Conservation (phyloP, 2,888 invertebrate species). For the Tortrix viridana region DNA sequence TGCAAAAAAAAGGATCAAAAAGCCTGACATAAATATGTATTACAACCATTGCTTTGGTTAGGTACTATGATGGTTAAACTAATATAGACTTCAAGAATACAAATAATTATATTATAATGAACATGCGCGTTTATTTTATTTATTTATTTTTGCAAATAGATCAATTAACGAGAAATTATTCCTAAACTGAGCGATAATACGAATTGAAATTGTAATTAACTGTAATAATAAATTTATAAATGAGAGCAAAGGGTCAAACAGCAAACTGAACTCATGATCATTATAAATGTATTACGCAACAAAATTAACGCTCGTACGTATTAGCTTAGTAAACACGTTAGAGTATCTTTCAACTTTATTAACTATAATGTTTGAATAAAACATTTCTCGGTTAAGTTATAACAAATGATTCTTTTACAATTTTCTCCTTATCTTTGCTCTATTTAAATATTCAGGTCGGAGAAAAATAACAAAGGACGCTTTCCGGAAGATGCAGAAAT, state of each 20-base stretch:
- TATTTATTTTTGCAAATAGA: neutral
- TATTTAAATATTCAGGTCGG: slow-evolving; percentile 1
- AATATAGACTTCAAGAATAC: neutral
- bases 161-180: neutral
- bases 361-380: no score
- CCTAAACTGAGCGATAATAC: neutral
- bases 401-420: neutral
- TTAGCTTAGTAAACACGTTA: neutral
- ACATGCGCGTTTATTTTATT: neutral
- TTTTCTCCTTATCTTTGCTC: slow-evolving; percentile 1
- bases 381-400: neutral
- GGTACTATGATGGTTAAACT: neutral
- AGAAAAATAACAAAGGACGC: slow-evolving; percentile 7
- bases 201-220: neutral
- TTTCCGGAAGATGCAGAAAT: slow-evolving; percentile 16
- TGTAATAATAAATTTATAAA: neutral
- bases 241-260: neutral
- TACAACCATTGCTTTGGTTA: neutral
- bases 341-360: no score
- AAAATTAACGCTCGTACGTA: neutral
- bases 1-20: neutral
- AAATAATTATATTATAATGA: neutral
- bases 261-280: neutral
- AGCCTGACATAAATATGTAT: no score
- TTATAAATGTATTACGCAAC: neutral